Percentiles rank a stretch among this genome's conserved stretches.
These are phyloP conservation scores for Hipparchia sbordonii DNA, from an alignment of 2,888 invertebrate species.

Conservation along the genomic window DNA sequence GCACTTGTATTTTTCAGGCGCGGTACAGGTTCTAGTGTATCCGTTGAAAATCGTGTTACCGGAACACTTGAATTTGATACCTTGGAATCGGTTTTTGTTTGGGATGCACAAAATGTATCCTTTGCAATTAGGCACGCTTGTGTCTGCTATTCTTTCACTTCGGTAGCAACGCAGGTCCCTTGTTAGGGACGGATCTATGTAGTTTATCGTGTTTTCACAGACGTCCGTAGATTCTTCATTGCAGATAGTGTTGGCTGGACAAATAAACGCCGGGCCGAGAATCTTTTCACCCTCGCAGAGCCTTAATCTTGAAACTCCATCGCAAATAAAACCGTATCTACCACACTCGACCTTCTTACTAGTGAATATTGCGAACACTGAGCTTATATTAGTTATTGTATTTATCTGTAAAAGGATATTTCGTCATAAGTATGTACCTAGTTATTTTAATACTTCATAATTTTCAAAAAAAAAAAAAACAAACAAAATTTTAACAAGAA, in stretches of 20 bases:
- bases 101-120: constrained; percentile 76
- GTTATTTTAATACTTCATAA: background rate
- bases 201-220: constrained; percentile 65
- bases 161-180: constrained; percentile 62
- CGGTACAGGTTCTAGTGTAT: constrained; percentile 66
- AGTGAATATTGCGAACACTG: constrained; percentile 46
- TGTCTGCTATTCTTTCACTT: constrained; percentile 72
- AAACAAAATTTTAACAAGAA: too few species aligned
- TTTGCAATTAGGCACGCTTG: constrained; percentile 70
- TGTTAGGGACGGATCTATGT: constrained; percentile 63
- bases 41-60: constrained; percentile 74
- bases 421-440: background rate
- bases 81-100: constrained; percentile 71
- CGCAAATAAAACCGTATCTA: constrained; percentile 70
- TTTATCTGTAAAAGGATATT: background rate
- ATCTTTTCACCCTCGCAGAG: constrained; percentile 65
- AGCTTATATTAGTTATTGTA: constrained; percentile 15
- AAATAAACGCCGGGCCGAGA: constrained; percentile 66
- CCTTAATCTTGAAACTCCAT: constrained; percentile 59
- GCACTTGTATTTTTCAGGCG: constrained; percentile 68
- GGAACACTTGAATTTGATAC: constrained; percentile 73
- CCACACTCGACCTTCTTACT: constrained; percentile 61
- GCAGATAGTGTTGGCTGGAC: constrained; percentile 69
- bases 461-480: too few species aligned
- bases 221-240: constrained; percentile 74